Evolutionary conservation across 2,888 invertebrate genomes (phyloP).

Genomic region (Ectropis crepuscularia): DNA sequence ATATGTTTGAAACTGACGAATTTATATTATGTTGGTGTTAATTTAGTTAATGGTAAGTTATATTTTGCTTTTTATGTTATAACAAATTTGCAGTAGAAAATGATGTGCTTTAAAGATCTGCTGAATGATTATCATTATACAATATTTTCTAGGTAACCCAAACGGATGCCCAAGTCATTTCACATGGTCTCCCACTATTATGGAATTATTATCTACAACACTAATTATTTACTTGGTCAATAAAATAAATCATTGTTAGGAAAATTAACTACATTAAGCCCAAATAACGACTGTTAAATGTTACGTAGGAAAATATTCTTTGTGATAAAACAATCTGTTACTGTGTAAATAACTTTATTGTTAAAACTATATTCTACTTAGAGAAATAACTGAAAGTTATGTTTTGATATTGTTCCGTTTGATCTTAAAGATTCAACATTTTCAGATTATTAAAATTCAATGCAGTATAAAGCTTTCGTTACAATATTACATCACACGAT

Average conservation of each 20-base stretch:
- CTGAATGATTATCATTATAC: slow-evolving; percentile 68
- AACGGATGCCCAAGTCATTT: slow-evolving; percentile 79
- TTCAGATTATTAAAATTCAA: neutral
- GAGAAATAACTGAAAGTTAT: slow-evolving; percentile 60
- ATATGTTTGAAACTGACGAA: slow-evolving; percentile 49
- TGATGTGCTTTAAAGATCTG: slow-evolving; percentile 40
- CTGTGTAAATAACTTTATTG: slow-evolving; percentile 67
- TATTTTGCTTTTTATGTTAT: slow-evolving; percentile 49
- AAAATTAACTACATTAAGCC: slow-evolving; percentile 61
- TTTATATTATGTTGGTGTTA: slow-evolving; percentile 78
- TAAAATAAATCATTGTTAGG: slow-evolving; percentile 48
- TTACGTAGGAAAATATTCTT: slow-evolving; percentile 73
- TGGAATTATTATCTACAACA: slow-evolving; percentile 70
- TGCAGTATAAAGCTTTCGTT: neutral
- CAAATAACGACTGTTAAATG: slow-evolving; percentile 72
- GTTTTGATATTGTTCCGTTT: slow-evolving; percentile 8
- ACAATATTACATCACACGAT: slow-evolving; percentile 1
- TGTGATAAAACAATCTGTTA: slow-evolving; percentile 78
- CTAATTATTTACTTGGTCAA: slow-evolving; percentile 55
- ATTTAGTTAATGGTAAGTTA: slow-evolving; percentile 76
- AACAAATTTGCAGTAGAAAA: slow-evolving; percentile 42
- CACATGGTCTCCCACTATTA: slow-evolving; percentile 66
- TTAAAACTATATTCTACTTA: slow-evolving; percentile 52
- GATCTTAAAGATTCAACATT: neutral
- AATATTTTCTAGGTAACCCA: slow-evolving; percentile 84